Conservation (phyloP, 2,888 invertebrate species). For the Uropetala carovei region DNA sequence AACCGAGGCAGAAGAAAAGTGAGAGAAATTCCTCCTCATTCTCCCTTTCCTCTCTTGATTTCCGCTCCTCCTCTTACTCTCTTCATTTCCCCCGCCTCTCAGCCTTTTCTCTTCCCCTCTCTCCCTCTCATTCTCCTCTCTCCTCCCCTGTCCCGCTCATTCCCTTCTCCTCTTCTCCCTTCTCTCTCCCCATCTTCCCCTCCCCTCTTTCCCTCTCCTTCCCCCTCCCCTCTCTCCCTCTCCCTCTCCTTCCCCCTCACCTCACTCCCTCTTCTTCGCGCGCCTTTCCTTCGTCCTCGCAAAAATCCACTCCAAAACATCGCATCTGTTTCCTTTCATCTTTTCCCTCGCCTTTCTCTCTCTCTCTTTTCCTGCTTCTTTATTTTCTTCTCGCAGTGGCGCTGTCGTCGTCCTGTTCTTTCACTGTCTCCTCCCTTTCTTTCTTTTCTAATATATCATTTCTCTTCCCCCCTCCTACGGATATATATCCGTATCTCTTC, state of each 20-base stretch:
- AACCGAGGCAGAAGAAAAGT: neutral
- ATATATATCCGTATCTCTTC: too few species aligned
- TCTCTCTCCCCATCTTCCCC: neutral
- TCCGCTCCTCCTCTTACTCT: neutral
- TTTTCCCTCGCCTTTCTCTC: too few species aligned
- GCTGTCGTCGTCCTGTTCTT: too few species aligned
- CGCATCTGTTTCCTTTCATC: neutral
- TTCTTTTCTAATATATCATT: too few species aligned
- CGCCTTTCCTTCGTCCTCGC: neutral
- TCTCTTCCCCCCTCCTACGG: too few species aligned
- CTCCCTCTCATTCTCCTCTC: neutral
- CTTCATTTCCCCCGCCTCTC: neutral
- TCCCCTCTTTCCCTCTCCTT: neutral
- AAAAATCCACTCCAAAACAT: conserved; percentile 16
- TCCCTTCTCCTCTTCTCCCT: neutral
- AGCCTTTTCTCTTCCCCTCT: conserved; percentile 1
- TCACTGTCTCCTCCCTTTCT: too few species aligned
- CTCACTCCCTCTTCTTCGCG: neutral
- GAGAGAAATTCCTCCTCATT: neutral
- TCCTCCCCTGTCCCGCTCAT: neutral
- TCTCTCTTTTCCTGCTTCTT: too few species aligned
- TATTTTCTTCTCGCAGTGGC: too few species aligned
- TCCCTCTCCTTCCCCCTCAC: neutral
- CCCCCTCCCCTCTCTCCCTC: neutral
- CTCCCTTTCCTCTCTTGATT: neutral